phyloP scores from a whole-genome alignment of 2,888 invertebrate species.

The Notodonta ziczac region DNA sequence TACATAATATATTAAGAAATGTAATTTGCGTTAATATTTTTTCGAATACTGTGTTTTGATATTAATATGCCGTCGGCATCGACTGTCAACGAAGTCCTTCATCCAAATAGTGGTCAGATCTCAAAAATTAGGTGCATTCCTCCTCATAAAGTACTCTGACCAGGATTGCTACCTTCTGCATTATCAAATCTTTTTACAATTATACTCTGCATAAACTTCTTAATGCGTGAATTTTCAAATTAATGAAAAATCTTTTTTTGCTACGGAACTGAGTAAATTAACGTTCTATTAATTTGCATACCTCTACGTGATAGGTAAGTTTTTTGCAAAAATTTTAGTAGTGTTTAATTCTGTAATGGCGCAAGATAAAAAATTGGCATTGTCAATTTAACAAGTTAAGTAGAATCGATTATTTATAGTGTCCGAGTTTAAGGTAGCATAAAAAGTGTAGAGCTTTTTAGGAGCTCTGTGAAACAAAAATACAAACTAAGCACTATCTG shows the following conservation, averaged over 20 bases:
- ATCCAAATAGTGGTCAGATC: too few relatives aligned
- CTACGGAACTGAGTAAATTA: background rate
- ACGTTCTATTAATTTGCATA: background rate
- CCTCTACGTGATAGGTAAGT: background rate
- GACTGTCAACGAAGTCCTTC: too few relatives aligned
- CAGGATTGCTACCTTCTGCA: too few relatives aligned
- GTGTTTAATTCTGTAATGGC: background rate
- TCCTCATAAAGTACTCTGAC: too few relatives aligned
- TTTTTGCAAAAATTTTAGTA: background rate
- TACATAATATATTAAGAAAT: too few relatives aligned
- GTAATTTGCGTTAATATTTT: too few relatives aligned
- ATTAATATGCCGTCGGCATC: too few relatives aligned
- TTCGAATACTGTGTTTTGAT: too few relatives aligned
- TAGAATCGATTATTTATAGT: background rate
- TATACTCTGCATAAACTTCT: background rate
- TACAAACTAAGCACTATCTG: background rate
- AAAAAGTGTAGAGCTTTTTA: slow-evolving; percentile 1
- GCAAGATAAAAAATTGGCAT: background rate
- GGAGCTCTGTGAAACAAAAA: background rate
- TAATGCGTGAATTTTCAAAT: background rate
- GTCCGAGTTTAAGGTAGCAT: background rate
- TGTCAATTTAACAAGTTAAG: background rate
- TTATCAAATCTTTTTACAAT: too few relatives aligned
- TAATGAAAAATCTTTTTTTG: background rate
- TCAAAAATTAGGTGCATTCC: too few relatives aligned